Percentiles rank a stretch among this genome's conserved stretches.
Evolutionary conservation across 1,140 invertebrate species (phyloP).

Genomic region (Euglossa dilemma): DNA sequence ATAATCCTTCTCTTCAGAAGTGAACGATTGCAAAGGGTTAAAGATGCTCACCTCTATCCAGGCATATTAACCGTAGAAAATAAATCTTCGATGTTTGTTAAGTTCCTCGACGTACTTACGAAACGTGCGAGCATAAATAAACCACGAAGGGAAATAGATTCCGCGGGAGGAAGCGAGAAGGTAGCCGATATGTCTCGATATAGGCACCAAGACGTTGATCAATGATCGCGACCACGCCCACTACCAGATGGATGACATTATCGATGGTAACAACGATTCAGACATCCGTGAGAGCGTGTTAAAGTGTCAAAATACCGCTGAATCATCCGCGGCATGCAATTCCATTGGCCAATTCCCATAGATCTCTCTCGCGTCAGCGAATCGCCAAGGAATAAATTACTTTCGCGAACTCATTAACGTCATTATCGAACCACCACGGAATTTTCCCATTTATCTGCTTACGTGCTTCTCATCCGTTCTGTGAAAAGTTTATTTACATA

Average conservation of each 20-base stretch:
- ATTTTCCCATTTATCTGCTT: not conserved
- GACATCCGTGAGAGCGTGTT: not conserved
- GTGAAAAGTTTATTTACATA: not conserved
- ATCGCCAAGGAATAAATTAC: constrained; percentile 1
- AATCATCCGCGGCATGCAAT: not conserved
- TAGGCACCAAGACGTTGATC: constrained; percentile 27
- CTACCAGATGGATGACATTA: constrained; percentile 27
- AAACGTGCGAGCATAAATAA: not conserved
- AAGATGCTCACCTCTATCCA: no score
- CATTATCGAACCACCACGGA: not conserved
- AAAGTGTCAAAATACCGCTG: constrained; percentile 4
- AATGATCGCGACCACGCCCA: constrained; percentile 24
- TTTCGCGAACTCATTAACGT: not conserved
- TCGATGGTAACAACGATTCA: constrained; percentile 20
- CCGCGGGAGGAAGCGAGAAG: not conserved
- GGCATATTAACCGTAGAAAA: not conserved
- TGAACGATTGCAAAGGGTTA: no score
- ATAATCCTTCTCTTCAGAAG: no score
- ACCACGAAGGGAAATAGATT: not conserved
- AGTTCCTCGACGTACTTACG: not conserved
- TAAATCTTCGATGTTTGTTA: not conserved
- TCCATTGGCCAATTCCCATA: not conserved
- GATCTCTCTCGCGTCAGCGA: not conserved
- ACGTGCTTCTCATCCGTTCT: not conserved
- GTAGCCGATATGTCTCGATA: not conserved